A percentile compares a stretch with the other conserved stretches of the same genome.
Conservation (phyloP, 2,888 invertebrate genomes). For the Laspeyria flexula region DNA sequence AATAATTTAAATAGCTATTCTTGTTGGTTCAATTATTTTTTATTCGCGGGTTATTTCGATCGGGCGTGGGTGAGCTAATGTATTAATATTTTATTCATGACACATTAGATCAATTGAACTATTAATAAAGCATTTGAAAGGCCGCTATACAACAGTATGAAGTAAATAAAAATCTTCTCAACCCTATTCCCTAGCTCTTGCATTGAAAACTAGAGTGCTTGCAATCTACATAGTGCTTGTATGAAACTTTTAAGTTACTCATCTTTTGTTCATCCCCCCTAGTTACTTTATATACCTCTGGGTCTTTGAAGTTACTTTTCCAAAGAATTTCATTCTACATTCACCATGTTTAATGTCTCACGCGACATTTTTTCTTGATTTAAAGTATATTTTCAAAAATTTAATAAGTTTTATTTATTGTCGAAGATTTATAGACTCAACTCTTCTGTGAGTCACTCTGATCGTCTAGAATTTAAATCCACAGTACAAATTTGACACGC, state of each 20-base stretch:
- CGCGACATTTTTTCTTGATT: conserved; percentile 2
- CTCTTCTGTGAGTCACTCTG: too few species aligned
- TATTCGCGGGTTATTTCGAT: not conserved
- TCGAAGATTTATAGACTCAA: too few species aligned
- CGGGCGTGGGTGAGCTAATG: not conserved
- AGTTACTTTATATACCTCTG: conserved; percentile 36
- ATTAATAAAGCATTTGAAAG: not conserved
- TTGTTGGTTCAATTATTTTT: not conserved
- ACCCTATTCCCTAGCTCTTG: conserved; percentile 15
- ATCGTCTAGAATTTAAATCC: too few species aligned
- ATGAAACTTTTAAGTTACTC: conserved; percentile 40
- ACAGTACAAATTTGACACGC: too few species aligned
- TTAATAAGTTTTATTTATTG: too few species aligned
- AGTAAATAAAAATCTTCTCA: conserved; percentile 12
- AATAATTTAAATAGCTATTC: not conserved
- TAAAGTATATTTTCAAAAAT: not conserved
- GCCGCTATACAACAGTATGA: not conserved
- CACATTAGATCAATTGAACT: not conserved
- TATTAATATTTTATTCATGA: not conserved
- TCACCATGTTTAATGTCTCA: conserved; percentile 14
- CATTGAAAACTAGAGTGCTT: conserved; percentile 28
- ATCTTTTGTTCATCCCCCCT: conserved; percentile 47
- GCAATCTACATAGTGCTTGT: conserved; percentile 32
- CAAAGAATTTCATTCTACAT: conserved; percentile 23
- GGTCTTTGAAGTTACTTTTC: conserved; percentile 27